Conservation (phyloP, 2,113 vertebrate species). For the Cochlearius cochlearius region DNA sequence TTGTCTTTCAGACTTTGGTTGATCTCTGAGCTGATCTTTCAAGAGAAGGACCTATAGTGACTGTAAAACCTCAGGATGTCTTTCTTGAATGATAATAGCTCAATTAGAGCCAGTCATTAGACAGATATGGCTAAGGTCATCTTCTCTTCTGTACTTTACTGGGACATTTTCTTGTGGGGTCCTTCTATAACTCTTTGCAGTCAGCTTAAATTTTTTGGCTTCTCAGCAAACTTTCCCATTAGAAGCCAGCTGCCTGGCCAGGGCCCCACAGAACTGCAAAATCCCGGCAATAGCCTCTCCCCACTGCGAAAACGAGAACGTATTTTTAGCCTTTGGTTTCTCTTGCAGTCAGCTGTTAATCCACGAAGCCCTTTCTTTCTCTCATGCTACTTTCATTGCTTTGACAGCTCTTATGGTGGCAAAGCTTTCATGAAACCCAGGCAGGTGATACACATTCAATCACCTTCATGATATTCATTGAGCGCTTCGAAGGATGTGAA, state of each 20-base stretch:
- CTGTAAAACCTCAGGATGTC: background rate
- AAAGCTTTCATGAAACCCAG: background rate
- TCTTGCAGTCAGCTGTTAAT: background rate
- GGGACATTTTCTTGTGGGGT: background rate
- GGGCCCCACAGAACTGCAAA: background rate
- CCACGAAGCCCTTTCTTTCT: background rate
- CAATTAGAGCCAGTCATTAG: slow-evolving; percentile 35
- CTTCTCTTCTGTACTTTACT: background rate
- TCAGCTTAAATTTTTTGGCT: slow-evolving; percentile 2
- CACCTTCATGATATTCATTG: background rate
- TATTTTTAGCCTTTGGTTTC: background rate
- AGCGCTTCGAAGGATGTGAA: background rate
- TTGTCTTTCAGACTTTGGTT: background rate
- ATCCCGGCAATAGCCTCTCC: background rate
- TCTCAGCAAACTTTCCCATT: slow-evolving; percentile 16
- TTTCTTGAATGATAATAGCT: slow-evolving; percentile 35
- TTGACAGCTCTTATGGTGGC: background rate
- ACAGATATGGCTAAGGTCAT: slow-evolving; percentile 50
- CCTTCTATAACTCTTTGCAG: slow-evolving; percentile 13
- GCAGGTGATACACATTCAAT: background rate
- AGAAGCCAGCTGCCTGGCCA: background rate
- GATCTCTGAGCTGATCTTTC: background rate
- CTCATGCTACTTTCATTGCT: background rate
- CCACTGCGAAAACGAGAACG: background rate
- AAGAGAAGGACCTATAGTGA: background rate